Evolutionary conservation across 2,113 vertebrate species (phyloP).

Genomic region (Phrynosoma blainvillii): DNA sequence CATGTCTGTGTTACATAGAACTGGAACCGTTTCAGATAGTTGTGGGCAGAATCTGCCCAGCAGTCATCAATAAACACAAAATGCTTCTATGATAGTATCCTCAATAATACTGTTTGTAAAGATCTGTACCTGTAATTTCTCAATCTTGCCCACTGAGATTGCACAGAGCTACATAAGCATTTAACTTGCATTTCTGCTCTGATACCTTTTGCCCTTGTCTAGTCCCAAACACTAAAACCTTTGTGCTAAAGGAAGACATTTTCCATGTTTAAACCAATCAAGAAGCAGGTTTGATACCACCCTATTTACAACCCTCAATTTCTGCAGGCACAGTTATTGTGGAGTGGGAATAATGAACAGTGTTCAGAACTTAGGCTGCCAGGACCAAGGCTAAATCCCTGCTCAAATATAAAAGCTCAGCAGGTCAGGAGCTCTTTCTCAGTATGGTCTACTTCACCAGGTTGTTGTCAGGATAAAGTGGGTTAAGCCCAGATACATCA

Average conservation of each 20-base stretch:
- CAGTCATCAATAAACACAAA: not conserved
- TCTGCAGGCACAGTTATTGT: not conserved
- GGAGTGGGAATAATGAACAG: no score
- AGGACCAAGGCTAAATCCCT: no score
- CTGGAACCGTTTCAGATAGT: not conserved
- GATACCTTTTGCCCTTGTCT: no score
- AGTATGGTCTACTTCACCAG: no score
- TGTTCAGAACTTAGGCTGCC: no score
- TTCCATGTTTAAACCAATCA: not conserved
- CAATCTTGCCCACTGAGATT: not conserved
- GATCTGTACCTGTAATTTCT: not conserved
- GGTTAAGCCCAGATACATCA: no score
- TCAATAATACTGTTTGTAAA: not conserved
- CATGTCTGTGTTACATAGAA: not conserved
- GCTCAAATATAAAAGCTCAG: no score
- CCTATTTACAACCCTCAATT: not conserved
- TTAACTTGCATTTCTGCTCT: not conserved
- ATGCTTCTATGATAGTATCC: not conserved
- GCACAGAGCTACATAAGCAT: not conserved
- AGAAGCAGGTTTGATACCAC: not conserved
- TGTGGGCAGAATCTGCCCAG: not conserved
- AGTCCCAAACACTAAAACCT: not conserved
- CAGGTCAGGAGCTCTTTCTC: no score
- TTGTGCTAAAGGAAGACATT: not conserved
- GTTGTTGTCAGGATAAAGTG: no score